phyloP scores from a whole-genome alignment of 2,113 vertebrate species.

The Chamaea fasciata region DNA sequence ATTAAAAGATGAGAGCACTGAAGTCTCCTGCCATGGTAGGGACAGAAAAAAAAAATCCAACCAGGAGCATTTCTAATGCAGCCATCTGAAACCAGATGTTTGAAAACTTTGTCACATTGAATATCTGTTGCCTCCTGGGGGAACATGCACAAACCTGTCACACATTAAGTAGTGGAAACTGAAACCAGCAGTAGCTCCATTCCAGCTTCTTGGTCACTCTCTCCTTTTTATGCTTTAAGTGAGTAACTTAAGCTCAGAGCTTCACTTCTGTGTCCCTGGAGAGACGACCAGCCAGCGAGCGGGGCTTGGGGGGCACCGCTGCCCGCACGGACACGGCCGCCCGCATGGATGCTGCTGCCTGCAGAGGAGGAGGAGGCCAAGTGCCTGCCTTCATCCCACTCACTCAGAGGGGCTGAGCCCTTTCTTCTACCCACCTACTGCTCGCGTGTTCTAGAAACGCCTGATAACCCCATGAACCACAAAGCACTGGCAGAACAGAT shows the following conservation, averaged over 20 bases:
- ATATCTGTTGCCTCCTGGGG: background rate
- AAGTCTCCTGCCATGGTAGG: background rate
- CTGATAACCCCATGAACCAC: background rate
- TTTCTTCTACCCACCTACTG: background rate
- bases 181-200: slow-evolving; percentile 4
- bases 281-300: accelerated
- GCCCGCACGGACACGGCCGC: background rate
- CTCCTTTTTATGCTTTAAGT: background rate
- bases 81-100: background rate
- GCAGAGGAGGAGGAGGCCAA: background rate
- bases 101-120: background rate
- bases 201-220: background rate
- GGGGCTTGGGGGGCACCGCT: background rate
- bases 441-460: background rate
- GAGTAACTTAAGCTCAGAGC: background rate
- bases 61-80: background rate
- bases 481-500: background rate
- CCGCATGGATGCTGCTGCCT: background rate
- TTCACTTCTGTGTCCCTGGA: background rate
- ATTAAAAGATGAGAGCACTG: background rate
- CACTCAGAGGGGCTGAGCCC: background rate
- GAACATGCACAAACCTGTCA: background rate
- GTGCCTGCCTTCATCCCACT: background rate
- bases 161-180: background rate
- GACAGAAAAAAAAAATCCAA: background rate